A percentile compares a stretch with the other conserved stretches of the same genome.
Evolutionary conservation across 1,140 invertebrate genomes (phyloP).

Genomic region (Drosophila varians): DNA sequence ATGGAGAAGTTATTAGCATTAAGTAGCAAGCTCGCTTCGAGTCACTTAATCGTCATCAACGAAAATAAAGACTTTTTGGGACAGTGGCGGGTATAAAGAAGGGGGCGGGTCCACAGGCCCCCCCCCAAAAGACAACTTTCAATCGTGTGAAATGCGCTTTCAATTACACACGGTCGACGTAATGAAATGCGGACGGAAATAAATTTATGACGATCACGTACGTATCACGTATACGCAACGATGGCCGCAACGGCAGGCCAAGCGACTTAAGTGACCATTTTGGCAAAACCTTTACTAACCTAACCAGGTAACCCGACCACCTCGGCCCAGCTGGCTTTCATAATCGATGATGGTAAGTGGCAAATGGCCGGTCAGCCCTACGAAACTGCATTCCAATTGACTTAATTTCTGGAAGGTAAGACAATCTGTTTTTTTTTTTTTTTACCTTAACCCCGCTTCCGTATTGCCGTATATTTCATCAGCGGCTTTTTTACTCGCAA

Average conservation of each 20-base stretch:
- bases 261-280: constrained; percentile 30
- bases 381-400: constrained; percentile 51
- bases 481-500: neutral
- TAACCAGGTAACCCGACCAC: constrained; percentile 8
- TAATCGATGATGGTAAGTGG: constrained; percentile 42
- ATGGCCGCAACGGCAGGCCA: constrained; percentile 7
- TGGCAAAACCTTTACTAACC: constrained; percentile 7
- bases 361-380: constrained; percentile 14
- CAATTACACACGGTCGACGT: constrained; percentile 54
- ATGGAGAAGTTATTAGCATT: neutral
- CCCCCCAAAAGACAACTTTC: constrained; percentile 69
- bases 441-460: constrained; percentile 69
- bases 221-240: constrained; percentile 73
- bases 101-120: too few relatives aligned
- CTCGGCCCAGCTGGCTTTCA: constrained; percentile 40
- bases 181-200: constrained; percentile 55
- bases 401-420: constrained; percentile 35
- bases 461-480: neutral
- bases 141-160: constrained; percentile 71
- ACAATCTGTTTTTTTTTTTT: neutral
- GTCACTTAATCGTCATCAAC: constrained; percentile 17
- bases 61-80: neutral
- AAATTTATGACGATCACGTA: constrained; percentile 73
- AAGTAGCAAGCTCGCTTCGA: constrained; percentile 3
- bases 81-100: too few relatives aligned